Base-by-base conservation (phyloP, 2,113 vertebrate genomes). In the Marcusenius ussheri region DNA sequence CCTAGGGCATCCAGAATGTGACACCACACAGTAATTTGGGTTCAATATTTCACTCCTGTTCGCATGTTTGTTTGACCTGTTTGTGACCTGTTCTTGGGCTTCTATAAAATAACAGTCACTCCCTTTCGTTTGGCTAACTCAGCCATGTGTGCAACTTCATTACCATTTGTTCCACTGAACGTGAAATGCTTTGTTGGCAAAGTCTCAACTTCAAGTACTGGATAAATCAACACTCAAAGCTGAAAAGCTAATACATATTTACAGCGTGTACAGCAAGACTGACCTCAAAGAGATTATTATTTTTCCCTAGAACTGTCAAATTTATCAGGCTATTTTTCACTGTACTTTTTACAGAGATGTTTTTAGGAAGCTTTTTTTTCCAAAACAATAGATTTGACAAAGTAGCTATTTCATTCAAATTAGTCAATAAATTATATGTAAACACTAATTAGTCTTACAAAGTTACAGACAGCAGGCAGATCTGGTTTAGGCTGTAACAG, bases 301-400 rank as follows among this genome's bases (percentile, higher is more conserved):
- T 91, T 85, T 45, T 91, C 90, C 92, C 92, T 91, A 89, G 50
- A 85, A 91, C 94, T 93, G 92, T 90, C 95, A 92, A 89, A 95
- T 94, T 95, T 92, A 95, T 95, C 94, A 93, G 93, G 91, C 93
- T 93, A 94, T 95, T 95, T 93, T 56, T 87, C 91, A 95, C 94
- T 93, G 91, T 95, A 94, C 94, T 93, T 95, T 46, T 83, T 83
- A 46, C 45, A 47, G 39, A 47, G 7, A 9, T 45, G 93, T 91
- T 93, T 94, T 96, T 92, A 91, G 90, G 91, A 95, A 95, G 93
- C 92, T 90, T 88, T 91, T 96, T 96, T 95, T 50, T 0, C 46
- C 94, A 94, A 74, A 74, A 74, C 96, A 95, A 96, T 97, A 96
- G 93, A 96, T 94, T 96, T 96, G 96, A 97, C 98, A 97, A 97